Evolutionary conservation across 2,113 vertebrate genomes (phyloP).

Genomic region (Apeltes quadracus): DNA sequence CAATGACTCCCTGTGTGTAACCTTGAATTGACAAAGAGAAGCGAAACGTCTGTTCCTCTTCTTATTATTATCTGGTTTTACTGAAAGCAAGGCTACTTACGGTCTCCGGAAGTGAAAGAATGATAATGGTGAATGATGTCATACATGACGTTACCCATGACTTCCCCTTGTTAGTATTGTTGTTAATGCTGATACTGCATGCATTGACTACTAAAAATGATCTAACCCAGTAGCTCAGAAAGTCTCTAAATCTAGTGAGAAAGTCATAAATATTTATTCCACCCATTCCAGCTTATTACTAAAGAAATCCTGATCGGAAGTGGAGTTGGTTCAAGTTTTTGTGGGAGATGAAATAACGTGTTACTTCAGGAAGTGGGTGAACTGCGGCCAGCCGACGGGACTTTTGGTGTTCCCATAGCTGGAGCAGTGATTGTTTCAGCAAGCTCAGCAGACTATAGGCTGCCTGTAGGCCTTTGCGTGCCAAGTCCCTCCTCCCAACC

Average conservation of each 20-base stretch:
- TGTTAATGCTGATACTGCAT: not conserved
- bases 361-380: constrained; percentile 29
- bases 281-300: not conserved
- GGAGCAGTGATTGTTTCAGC: constrained; percentile 58
- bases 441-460: constrained; percentile 52
- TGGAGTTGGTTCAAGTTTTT: not conserved
- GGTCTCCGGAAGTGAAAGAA: not conserved
- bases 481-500: constrained; percentile 72
- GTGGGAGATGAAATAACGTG: not conserved
- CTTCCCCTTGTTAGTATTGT: not conserved
- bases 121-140: not conserved
- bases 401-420: constrained; percentile 40
- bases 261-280: not conserved
- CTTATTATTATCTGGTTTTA: not conserved
- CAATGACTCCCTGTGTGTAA: not conserved
- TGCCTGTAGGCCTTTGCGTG: constrained; percentile 59
- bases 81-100: not conserved
- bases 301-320: not conserved
- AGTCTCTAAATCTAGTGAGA: not conserved
- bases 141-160: no score
- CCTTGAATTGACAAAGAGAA: not conserved
- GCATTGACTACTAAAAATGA: not conserved
- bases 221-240: not conserved
- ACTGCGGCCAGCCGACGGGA: constrained; percentile 30
- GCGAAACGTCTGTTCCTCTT: not conserved